Conservation (phyloP, 2,113 vertebrate species). For the Candoia aspera region DNA sequence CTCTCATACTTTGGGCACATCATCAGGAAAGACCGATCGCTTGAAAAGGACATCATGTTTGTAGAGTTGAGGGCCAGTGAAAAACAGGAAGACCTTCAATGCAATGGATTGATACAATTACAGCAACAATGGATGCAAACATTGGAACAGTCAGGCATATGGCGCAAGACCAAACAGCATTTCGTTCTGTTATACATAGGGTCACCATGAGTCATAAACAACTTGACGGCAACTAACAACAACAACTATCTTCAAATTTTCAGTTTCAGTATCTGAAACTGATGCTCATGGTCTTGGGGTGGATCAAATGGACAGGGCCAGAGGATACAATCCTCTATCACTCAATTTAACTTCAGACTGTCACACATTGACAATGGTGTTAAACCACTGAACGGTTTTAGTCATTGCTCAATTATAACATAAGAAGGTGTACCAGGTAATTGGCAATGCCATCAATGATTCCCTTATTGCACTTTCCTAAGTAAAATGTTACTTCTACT, state of each 20-base stretch:
- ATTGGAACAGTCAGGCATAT: too few species aligned
- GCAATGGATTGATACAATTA: too few species aligned
- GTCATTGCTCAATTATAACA: neutral
- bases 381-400: neutral
- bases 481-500: conserved; percentile 1
- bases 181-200: too few species aligned
- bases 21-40: too few species aligned
- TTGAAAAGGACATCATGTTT: too few species aligned
- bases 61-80: too few species aligned
- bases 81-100: too few species aligned
- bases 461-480: conserved; percentile 15
- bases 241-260: neutral
- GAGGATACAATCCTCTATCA: neutral
- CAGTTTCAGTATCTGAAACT: neutral
- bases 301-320: neutral
- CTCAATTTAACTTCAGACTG: neutral
- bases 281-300: neutral
- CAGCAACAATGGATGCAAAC: too few species aligned
- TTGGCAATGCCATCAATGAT: conserved; percentile 5
- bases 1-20: too few species aligned
- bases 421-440: accelerated
- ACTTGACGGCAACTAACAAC: too few species aligned
- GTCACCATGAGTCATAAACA: too few species aligned
- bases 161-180: too few species aligned
- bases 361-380: neutral